Conservation (phyloP, 1,140 invertebrate species). For the Pseudomyrmex concolor region DNA sequence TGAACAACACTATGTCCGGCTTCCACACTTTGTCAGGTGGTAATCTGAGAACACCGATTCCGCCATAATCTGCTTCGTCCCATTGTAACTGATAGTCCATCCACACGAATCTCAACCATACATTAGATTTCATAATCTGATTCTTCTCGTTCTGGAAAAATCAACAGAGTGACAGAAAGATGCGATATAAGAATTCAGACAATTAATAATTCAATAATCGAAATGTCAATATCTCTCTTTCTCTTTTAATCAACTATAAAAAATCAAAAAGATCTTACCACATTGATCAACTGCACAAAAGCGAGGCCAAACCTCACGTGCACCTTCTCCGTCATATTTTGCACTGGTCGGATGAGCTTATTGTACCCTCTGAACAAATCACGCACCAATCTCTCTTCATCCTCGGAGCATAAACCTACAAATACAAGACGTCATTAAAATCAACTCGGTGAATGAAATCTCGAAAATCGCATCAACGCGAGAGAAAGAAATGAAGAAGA, state of each 20-base stretch:
- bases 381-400: conserved; percentile 97
- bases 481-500: neutral
- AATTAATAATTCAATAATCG: neutral
- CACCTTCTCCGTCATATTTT: conserved; percentile 98
- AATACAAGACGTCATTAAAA: conserved; percentile 13
- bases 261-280: conserved; percentile 88
- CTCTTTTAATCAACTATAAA: no score
- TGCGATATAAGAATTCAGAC: neutral
- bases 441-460: neutral
- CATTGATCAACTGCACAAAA: conserved; percentile 99
- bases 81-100: conserved; percentile 98
- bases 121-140: conserved; percentile 99
- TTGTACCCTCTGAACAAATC: conserved; percentile 99
- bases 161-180: neutral
- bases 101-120: conserved; percentile 99
- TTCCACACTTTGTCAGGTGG: conserved; percentile 99
- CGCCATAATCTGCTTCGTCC: conserved; percentile 99
- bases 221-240: neutral
- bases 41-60: conserved; percentile 97
- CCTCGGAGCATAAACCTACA: conserved; percentile 92
- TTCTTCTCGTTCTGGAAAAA: conserved; percentile 98
- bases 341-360: conserved; percentile 98
- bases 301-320: conserved; percentile 98
- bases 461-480: neutral
- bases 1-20: conserved; percentile 99